Evolutionary conservation across 2,888 invertebrate species (phyloP), one percentile per base, ranked within the genome.

Genomic region (Drosophila fungiperda): DNA sequence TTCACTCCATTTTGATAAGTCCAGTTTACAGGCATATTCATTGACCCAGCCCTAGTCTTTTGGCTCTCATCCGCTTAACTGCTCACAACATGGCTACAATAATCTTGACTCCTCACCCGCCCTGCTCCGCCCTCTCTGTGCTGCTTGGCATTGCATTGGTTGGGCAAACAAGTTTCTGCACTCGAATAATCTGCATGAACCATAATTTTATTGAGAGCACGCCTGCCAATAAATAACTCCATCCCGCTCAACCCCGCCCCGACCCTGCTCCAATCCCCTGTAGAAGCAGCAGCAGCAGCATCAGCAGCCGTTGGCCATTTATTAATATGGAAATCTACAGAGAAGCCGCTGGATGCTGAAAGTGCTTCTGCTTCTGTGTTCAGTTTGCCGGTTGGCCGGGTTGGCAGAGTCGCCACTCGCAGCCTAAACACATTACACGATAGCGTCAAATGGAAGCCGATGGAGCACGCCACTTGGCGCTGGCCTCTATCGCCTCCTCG

Each of bases 241-340:
- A 63, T 33, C 55, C 73, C 69, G 52, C 50, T 53, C 5, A 20
- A 29, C 29, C 29, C 5, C 59, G 50, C 61, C 42, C 32, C 67
- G 6, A 48, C 29, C 32, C 23, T 9, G 8, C 33, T 17, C 17
- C 15, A 9, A 23, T 15, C 35, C 38, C 53, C 58, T 53, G 42
- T 45, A 11, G 35, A 54, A 15, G 35, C 53, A 53, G 20, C 50
- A 29, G 29, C 23, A 15, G 49, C 23, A 12, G 5, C 52, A 35
- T 1, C 73, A 63, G 72, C 76, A 73, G 75, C 73, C 76, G 72
- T 76, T 76, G 76, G 84, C 89, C 87, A 89, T 89, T 87, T 87
- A 87, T 87, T 89, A 87, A 87, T 87, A 87, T 87, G 85, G 85
- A 87, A 87, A 89, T 87, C 87, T 87, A 83, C 89, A 82, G 88